These are phyloP conservation scores for Crax fasciolata DNA, from an alignment of 2,797 vertebrate genomes.

Conservation along the genomic window DNA sequence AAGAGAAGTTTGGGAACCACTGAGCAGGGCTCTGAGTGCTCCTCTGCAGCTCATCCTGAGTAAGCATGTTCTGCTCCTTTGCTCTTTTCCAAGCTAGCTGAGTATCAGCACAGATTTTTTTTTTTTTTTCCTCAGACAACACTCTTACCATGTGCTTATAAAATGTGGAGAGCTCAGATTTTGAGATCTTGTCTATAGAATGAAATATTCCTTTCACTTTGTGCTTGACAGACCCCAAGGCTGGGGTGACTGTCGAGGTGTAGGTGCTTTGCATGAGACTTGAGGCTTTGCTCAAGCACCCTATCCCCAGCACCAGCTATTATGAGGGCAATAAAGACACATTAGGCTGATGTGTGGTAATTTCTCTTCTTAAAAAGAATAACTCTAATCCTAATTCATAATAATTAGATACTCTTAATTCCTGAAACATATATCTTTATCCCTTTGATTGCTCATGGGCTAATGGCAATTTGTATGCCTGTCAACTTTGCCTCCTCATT, in stretches of 20 bases:
- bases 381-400: conserved; percentile 26
- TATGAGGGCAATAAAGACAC: not conserved
- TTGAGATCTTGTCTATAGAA: not conserved
- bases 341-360: not conserved
- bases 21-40: not conserved
- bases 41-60: not conserved
- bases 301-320: not conserved
- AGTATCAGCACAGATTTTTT: not conserved
- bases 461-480: conserved; percentile 24
- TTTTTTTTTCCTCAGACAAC: not conserved
- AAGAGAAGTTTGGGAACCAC: not conserved
- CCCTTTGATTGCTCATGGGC: conserved; percentile 18
- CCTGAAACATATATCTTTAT: conserved; percentile 28
- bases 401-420: conserved; percentile 32
- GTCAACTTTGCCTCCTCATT: not conserved
- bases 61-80: not conserved
- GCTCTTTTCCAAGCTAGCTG: not conserved
- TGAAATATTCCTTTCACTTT: not conserved
- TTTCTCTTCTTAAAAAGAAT: not conserved
- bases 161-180: not conserved
- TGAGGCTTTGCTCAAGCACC: accelerated
- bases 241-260: not conserved
- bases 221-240: not conserved
- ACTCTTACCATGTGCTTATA: not conserved
- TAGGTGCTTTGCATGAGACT: not conserved